phyloP scores from a whole-genome alignment of 2,113 vertebrate genomes.

The Zosterops hypoxanthus region DNA sequence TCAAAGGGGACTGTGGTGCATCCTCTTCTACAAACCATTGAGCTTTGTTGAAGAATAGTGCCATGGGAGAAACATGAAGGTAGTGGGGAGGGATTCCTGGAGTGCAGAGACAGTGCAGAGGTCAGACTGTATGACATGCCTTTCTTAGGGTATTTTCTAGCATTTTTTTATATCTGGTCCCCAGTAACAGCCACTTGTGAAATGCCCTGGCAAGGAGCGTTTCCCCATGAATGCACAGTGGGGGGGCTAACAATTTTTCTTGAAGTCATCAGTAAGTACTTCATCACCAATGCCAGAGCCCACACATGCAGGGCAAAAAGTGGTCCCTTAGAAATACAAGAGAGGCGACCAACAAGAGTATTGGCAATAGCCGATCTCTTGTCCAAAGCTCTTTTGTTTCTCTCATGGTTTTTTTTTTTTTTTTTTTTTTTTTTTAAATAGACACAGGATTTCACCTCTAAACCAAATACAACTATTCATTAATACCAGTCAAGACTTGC shows the following conservation, averaged over 20 bases:
- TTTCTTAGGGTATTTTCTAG: background rate
- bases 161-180: background rate
- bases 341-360: background rate
- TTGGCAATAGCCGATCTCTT: background rate
- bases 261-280: background rate
- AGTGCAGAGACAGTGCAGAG: background rate
- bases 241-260: background rate
- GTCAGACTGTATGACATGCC: background rate
- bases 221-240: background rate
- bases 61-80: background rate
- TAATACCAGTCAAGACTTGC: constrained; percentile 14
- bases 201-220: background rate
- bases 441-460: background rate
- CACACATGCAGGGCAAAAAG: background rate
- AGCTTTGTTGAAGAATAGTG: background rate
- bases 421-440: background rate
- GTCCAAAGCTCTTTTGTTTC: background rate
- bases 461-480: background rate
- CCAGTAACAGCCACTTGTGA: background rate
- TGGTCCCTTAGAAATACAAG: background rate
- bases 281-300: background rate
- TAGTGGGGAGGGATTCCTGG: background rate
- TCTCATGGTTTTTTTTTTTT: background rate
- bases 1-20: background rate
- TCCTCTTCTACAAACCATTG: background rate